Base-by-base conservation (phyloP, 2,797 vertebrate species). In the Cichlasoma orientale region DNA sequence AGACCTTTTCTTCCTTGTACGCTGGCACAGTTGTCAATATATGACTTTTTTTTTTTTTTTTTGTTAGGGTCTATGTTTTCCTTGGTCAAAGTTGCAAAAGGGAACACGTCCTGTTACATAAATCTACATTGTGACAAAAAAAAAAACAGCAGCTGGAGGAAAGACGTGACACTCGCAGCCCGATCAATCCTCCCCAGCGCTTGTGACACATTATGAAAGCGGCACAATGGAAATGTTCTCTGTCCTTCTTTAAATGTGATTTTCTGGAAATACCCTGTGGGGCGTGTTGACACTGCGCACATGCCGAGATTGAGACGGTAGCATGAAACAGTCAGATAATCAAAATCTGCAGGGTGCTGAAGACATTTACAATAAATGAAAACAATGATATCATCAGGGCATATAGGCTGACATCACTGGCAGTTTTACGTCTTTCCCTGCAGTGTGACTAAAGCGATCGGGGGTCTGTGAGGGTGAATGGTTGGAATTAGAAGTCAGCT, bases 311-410 rank as follows among this genome's bases (percentile, higher is more conserved):
- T 36, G 56, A 82, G 74, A 63, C 57, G 4, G 63, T 19, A 36
- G 66, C 53, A 80, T 86, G 74, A 88, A 86, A 86, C 33, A 50
- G 82, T 76, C 78, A 83, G 53, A 82, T 77, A 75, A 84, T 88
- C 84, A 83, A 70, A 85, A 73, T 84, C 80, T 73, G 80, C 55
- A 55, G 54, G 61, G 69, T 57, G 75, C 86, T 78, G 72, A 58
- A 85, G 56, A 83, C 54, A 61, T 78, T 78, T 44, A 56, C 76
- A 56, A 71, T 82, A 58, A 89, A 87, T 86, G 68, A 78, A 75
- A 78, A 78, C 75, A 79, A 57, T 86, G 81, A 90, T 71, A 44
- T 90, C 88, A 88, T 82, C 78, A 10, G 74, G 38, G 54, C 44
- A 55, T 8, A 4, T 16, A 4, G 33, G 3, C 53, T 80, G 86